Percentiles rank a stretch among this genome's conserved stretches.
Evolutionary conservation across 2,888 invertebrate species (phyloP).

Genomic region (Exephanes ischioxanthus): DNA sequence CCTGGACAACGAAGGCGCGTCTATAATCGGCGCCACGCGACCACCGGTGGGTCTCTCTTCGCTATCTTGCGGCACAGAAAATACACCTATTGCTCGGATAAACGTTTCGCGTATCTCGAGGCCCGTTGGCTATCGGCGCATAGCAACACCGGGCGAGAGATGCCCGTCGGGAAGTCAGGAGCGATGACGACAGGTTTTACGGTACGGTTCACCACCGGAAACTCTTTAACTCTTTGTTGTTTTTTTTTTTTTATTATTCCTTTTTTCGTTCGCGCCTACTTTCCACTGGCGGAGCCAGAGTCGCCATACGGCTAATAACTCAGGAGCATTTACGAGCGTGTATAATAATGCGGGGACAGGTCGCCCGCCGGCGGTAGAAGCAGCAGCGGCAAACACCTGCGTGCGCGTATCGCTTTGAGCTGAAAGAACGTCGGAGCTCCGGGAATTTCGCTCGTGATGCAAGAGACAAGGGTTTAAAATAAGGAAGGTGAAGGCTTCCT

Average conservation of each 20-base stretch:
- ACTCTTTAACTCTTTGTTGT: conserved; percentile 10
- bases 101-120: background rate
- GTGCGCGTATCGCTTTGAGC: conserved; percentile 30
- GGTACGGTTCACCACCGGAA: conserved; percentile 24
- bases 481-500: conserved; percentile 37
- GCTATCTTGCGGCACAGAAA: background rate
- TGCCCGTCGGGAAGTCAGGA: background rate
- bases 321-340: conserved; percentile 28
- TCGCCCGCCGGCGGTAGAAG: background rate
- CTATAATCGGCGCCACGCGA: conserved; percentile 52
- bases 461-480: conserved; percentile 38
- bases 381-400: conserved; percentile 46
- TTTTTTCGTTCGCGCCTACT: conserved; percentile 23
- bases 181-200: conserved; percentile 28
- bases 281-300: too few relatives aligned
- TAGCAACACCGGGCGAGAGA: conserved; percentile 20
- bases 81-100: background rate
- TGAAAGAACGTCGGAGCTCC: conserved; percentile 11
- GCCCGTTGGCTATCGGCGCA: conserved; percentile 11
- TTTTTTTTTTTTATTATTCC: conserved; percentile 7
- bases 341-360: conserved; percentile 36
- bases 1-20: conserved; percentile 41
- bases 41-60: conserved; percentile 2
- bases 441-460: conserved; percentile 48
- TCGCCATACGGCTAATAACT: conserved; percentile 51